These are phyloP conservation scores for Latheticus oryzae DNA, from an alignment of 2,888 invertebrate species.

Conservation along the genomic window DNA sequence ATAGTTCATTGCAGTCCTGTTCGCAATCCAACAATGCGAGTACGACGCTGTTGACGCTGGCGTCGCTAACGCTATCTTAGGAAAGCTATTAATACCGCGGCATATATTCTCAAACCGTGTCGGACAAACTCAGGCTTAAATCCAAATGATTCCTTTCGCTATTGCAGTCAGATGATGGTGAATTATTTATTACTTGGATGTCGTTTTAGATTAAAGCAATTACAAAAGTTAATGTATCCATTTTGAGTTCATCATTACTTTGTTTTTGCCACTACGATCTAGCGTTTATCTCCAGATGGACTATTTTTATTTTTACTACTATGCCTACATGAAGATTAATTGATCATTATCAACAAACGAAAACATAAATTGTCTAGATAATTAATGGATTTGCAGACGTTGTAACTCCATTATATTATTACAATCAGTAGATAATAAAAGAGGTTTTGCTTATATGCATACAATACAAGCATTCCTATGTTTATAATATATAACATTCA, in stretches of 20 bases:
- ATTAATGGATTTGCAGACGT: too few species aligned
- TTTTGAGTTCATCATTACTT: constrained; percentile 11
- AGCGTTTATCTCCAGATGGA: too few species aligned
- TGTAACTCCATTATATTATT: too few species aligned
- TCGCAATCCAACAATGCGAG: constrained; percentile 39
- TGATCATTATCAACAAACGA: too few species aligned
- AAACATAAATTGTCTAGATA: too few species aligned
- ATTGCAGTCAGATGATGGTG: constrained; percentile 45
- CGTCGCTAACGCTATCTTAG: constrained; percentile 50
- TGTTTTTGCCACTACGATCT: too few species aligned
- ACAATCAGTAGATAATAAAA: too few species aligned
- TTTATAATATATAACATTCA: too few species aligned
- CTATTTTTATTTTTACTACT: too few species aligned
- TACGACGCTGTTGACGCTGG: constrained; percentile 44
- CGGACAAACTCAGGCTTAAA: constrained; percentile 50
- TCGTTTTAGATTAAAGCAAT: constrained; percentile 42
- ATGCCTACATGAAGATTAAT: too few species aligned
- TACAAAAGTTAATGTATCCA: constrained; percentile 34
- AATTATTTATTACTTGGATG: constrained; percentile 48
- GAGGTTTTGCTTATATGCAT: too few species aligned
- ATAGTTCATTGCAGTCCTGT: constrained; percentile 37
- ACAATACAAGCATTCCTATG: too few species aligned
- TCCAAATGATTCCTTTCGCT: constrained; percentile 49
- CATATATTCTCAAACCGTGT: constrained; percentile 51
- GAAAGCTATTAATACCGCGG: constrained; percentile 52